Evolutionary conservation across 2,113 vertebrate genomes (phyloP), one percentile per base, ranked within the genome.

Genomic region (Calyptommatus sinebrachiatus): DNA sequence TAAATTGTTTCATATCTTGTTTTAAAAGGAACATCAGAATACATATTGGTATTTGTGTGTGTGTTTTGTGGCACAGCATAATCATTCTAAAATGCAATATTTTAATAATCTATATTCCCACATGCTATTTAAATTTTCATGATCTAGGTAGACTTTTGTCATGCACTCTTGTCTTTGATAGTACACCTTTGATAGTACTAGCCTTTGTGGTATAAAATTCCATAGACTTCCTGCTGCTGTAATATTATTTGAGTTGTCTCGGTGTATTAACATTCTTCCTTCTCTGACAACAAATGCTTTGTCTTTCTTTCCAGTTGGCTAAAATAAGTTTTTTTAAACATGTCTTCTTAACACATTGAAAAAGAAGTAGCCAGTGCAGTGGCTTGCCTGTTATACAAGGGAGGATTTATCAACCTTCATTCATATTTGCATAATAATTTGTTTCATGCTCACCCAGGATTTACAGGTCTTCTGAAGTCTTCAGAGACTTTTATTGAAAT

Each of bases 181-280:
- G 53, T 29, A n/a, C n/a, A n/a, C n/a, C n/a, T n/a, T n/a, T n/a
- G n/a, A n/a, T n/a, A n/a, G n/a, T n/a, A n/a, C n/a, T n/a, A n/a
- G n/a, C n/a, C n/a, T 22, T 26, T 73, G 20, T 16, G n/a, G 86
- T 82, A 10, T 67, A 24, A 73, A 84, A 24, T 46, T 6, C 28
- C 48, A 26, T 6, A 69, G 31, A 45, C 71, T 82, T 84, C 7
- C 28, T 73, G 14, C 66, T 11, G 3, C 12, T 18, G 53, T 57
- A 41, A 41, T 41, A 41, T 41, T 41, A 41, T 41, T 41, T 41
- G 35, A 41, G 35, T 57, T 57, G 12, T 18, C 18, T 5, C 53
- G 18, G 18, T 18, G 18, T 16, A 57, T 57, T 57, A 57, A 57
- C 53, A 18, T 57, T 18, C 53, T 57, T 14, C 12, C 53, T 18